These are phyloP conservation scores for Bungarus multicinctus DNA, from an alignment of 2,113 vertebrate genomes.

Conservation along the genomic window DNA sequence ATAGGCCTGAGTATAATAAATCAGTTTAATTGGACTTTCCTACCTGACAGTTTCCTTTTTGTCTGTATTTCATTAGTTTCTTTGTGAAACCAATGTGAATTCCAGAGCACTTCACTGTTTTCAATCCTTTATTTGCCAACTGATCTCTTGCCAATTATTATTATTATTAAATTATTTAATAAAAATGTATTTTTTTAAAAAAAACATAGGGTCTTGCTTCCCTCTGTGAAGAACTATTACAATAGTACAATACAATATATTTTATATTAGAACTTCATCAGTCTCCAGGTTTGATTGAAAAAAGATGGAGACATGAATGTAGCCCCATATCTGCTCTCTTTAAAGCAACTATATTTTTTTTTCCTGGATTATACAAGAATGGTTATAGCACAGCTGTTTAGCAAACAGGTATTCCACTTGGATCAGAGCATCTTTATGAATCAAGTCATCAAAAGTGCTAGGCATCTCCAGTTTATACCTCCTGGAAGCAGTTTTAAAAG, in stretches of 20 bases:
- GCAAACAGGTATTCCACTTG: not conserved
- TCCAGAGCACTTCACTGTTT: not conserved
- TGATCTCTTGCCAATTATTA: not conserved
- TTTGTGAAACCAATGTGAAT: not conserved
- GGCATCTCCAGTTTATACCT: not conserved
- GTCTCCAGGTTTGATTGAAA: not conserved
- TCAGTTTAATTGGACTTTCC: not conserved
- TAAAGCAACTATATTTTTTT: not conserved
- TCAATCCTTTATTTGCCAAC: not conserved
- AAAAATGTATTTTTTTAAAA: not conserved
- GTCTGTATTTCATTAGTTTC: not conserved
- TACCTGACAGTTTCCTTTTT: not conserved
- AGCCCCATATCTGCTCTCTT: not conserved
- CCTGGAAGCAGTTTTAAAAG: not conserved
- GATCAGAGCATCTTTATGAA: not conserved
- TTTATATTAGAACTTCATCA: not conserved
- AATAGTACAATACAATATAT: not conserved
- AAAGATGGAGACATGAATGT: not conserved
- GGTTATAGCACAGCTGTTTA: not conserved
- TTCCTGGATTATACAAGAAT: not conserved
- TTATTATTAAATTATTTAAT: not conserved
- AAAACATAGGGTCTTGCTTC: not conserved
- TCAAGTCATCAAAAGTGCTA: not conserved
- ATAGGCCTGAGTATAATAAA: not conserved
- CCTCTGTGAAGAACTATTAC: not conserved